phyloP scores from a whole-genome alignment of 2,113 vertebrate species.

The Perca flavescens region DNA sequence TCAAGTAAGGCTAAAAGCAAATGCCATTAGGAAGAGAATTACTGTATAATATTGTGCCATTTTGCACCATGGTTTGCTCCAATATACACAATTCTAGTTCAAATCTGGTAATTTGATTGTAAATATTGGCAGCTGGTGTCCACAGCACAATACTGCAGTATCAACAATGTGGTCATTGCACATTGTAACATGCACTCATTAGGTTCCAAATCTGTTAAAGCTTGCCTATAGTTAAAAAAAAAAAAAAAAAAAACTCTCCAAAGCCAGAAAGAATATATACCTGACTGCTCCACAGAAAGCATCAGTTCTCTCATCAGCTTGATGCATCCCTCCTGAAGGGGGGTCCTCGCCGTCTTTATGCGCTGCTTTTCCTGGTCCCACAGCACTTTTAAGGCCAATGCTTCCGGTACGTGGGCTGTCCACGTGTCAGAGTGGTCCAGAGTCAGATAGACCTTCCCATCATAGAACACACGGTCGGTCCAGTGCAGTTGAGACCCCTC shows the following conservation, averaged over 20 bases:
- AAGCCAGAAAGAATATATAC: slow-evolving; percentile 18
- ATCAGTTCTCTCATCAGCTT: slow-evolving; percentile 62
- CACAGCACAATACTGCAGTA: not conserved
- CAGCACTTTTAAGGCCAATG: slow-evolving; percentile 39
- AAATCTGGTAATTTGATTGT: not conserved
- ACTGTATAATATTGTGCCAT: not conserved
- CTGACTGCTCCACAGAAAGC: slow-evolving; percentile 51
- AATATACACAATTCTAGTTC: not conserved
- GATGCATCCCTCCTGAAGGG: slow-evolving; percentile 63
- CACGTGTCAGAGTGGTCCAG: slow-evolving; percentile 58
- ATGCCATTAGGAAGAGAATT: not conserved
- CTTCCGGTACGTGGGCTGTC: slow-evolving; percentile 53
- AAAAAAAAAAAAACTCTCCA: not conserved
- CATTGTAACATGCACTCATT: not conserved
- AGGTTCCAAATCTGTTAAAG: not conserved
- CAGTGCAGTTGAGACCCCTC: slow-evolving; percentile 64
- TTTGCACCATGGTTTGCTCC: not conserved
- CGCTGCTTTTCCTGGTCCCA: slow-evolving; percentile 51
- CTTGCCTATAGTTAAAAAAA: not conserved
- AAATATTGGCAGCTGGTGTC: not conserved
- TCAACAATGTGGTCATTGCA: not conserved
- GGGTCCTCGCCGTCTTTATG: slow-evolving; percentile 30
- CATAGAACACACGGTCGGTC: slow-evolving; percentile 63
- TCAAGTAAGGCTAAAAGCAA: not conserved
- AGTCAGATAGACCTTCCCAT: slow-evolving; percentile 62